Conservation (phyloP, 2,797 vertebrate genomes). For the Pangasius macronema region DNA sequence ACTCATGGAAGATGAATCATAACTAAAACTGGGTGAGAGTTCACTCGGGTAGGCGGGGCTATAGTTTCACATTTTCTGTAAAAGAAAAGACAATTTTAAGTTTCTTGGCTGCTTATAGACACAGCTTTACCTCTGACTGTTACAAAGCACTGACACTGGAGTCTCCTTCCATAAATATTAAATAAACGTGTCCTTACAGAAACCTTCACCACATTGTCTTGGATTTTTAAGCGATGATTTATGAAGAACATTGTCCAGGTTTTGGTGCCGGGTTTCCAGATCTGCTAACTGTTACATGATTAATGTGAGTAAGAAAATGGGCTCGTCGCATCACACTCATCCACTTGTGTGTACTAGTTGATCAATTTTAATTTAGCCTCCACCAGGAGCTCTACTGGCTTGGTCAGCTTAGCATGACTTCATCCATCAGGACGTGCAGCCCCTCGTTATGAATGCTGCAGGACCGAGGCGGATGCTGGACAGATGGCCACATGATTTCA, state of each 20-base stretch:
- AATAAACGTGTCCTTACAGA: not conserved
- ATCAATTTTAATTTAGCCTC: conserved; percentile 21
- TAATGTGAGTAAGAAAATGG: not conserved
- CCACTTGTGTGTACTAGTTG: conserved; percentile 9
- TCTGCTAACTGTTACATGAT: not conserved
- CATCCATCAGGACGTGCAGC: conserved; percentile 36
- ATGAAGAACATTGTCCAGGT: not conserved
- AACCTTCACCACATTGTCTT: too few relatives aligned
- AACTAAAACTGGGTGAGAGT: not conserved
- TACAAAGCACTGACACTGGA: not conserved
- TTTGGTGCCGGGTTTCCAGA: not conserved
- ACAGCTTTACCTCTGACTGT: not conserved
- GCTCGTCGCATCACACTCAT: conserved; percentile 15
- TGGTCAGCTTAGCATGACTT: conserved; percentile 39
- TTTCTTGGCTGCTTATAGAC: not conserved
- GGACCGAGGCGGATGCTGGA: conserved; percentile 42
- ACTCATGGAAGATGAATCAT: not conserved
- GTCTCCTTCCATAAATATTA: not conserved
- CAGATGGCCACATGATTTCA: conserved; percentile 57
- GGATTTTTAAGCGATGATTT: not conserved
- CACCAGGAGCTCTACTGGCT: conserved; percentile 22
- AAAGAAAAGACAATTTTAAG: not conserved
- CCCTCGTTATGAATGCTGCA: conserved; percentile 37
- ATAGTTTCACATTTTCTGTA: not conserved
- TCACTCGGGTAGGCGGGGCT: not conserved